Evolutionary conservation across 2,888 invertebrate genomes (phyloP).

Genomic region (Drosophila tripunctata): DNA sequence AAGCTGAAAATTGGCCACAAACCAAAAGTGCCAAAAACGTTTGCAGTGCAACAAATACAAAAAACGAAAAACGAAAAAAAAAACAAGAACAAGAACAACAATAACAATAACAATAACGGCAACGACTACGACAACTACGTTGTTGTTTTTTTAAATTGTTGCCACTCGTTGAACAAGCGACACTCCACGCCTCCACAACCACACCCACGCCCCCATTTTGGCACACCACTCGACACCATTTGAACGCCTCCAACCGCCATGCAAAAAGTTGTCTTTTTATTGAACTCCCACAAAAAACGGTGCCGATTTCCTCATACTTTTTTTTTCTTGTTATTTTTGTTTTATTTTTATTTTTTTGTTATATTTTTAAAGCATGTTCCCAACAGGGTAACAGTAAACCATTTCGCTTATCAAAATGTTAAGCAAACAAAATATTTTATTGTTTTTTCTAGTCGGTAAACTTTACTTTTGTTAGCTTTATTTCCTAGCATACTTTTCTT

Average conservation of each 20-base stretch:
- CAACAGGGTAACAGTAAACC: conserved; percentile 1
- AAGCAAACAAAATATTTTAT: no score
- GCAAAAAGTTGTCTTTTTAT: conserved; percentile 50
- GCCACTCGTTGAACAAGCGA: conserved; percentile 65
- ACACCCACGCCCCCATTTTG: background rate
- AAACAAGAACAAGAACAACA: no score
- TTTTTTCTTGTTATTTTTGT: conserved; percentile 11
- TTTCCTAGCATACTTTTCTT: no score
- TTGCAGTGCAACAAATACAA: conserved; percentile 26
- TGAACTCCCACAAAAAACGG: conserved; percentile 59
- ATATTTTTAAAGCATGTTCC: background rate
- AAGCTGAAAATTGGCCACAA: conserved; percentile 73
- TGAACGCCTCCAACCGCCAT: conserved; percentile 14
- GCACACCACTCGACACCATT: conserved; percentile 48
- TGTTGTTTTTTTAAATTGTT: conserved; percentile 56
- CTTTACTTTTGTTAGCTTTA: no score
- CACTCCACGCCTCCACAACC: conserved; percentile 14
- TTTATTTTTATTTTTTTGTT: conserved; percentile 13
- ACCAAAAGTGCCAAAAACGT: conserved; percentile 75
- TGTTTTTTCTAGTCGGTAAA: no score
- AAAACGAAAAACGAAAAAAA: no score
- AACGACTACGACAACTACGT: conserved; percentile 22
- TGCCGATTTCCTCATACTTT: conserved; percentile 8
- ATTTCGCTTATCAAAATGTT: background rate
- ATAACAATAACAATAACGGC: conserved; percentile 20